Conservation (phyloP, 2,888 invertebrate species). For the Unio delphinus region DNA sequence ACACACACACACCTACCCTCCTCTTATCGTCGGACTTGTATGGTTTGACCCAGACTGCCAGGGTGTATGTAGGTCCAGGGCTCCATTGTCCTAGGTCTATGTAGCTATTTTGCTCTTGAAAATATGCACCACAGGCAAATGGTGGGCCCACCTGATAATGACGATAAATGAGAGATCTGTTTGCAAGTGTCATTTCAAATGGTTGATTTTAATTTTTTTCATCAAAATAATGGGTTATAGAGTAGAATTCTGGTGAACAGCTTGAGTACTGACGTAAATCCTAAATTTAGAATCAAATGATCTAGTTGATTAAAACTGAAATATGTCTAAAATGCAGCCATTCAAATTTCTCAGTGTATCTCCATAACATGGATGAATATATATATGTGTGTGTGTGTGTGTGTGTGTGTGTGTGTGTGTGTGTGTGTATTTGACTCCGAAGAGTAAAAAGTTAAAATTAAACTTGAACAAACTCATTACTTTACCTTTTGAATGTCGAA, state of each 20-base stretch:
- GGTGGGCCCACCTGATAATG: slow-evolving; percentile 52
- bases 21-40: slow-evolving; percentile 33
- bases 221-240: too few species aligned
- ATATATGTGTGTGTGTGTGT: too few species aligned
- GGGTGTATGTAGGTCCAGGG: slow-evolving; percentile 49
- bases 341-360: too few species aligned
- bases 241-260: too few species aligned
- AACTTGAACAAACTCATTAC: not conserved
- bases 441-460: not conserved
- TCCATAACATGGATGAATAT: too few species aligned
- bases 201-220: too few species aligned
- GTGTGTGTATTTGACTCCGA: not conserved
- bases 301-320: too few species aligned
- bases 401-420: not conserved
- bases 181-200: not conserved
- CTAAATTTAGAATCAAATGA: too few species aligned
- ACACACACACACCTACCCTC: slow-evolving; percentile 33
- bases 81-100: slow-evolving; percentile 53
- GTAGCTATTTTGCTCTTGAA: slow-evolving; percentile 39
- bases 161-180: not conserved
- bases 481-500: not conserved
- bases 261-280: too few species aligned
- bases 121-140: slow-evolving; percentile 50
- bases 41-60: slow-evolving; percentile 56
- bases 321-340: too few species aligned